Conservation (phyloP, 2,113 vertebrate species). For the Pampusana beccarii region DNA sequence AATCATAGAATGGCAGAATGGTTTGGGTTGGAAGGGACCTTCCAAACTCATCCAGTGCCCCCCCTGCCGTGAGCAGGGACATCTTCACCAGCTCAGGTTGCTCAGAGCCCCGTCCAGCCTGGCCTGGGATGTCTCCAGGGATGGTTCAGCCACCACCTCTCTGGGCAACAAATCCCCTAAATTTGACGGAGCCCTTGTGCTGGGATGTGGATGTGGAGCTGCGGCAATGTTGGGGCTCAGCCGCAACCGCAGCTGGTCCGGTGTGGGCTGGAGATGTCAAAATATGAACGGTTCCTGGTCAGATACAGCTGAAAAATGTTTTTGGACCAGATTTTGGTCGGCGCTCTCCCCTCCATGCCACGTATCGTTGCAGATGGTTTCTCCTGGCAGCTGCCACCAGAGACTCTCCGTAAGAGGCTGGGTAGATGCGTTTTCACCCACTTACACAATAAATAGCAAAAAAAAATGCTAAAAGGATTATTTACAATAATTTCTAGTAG, state of each 20-base stretch:
- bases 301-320: not conserved
- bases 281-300: rapidly evolving
- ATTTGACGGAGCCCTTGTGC: not conserved
- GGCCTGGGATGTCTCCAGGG: not conserved
- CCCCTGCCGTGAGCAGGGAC: not conserved
- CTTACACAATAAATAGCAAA: not conserved
- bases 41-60: rapidly evolving
- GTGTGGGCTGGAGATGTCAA: not conserved
- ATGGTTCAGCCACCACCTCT: not conserved
- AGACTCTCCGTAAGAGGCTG: not conserved
- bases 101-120: rapidly evolving
- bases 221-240: not conserved
- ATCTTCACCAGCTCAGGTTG: rapidly evolving
- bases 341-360: rapidly evolving
- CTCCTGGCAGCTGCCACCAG: not conserved
- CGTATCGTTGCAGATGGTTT: rapidly evolving
- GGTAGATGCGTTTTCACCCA: not conserved
- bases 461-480: not conserved
- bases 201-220: not conserved
- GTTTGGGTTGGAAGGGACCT: not conserved
- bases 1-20: not conserved
- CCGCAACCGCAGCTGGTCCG: not conserved
- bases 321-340: not conserved
- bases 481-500: not conserved
- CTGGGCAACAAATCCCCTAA: not conserved